Conservation (phyloP, 2,113 vertebrate genomes). For the Phoenicopterus ruber region DNA sequence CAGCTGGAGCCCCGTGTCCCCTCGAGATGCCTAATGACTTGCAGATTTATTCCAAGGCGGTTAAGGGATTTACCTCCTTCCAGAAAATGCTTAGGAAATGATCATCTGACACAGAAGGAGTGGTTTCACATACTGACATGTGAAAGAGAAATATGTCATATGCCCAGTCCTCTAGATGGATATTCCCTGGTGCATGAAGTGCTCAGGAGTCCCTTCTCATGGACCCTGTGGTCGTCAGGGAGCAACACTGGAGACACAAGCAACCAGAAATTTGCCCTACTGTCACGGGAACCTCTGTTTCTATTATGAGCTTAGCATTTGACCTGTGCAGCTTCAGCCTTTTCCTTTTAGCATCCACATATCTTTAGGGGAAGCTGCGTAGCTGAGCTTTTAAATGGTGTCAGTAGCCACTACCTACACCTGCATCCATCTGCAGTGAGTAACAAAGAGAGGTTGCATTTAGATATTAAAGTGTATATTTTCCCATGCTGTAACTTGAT, state of each 20-base stretch:
- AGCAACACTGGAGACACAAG: background rate
- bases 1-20: background rate
- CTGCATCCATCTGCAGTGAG: conserved; percentile 25
- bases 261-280: background rate
- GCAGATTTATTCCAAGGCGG: conserved; percentile 23
- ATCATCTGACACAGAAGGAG: background rate
- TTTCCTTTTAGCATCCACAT: background rate
- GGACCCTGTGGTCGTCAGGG: background rate
- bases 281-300: background rate
- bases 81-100: conserved; percentile 10
- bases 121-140: background rate
- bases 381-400: background rate
- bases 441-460: background rate
- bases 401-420: conserved; percentile 42
- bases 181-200: background rate
- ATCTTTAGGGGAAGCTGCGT: background rate
- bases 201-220: background rate
- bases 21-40: background rate
- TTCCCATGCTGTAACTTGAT: conserved; percentile 33
- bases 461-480: background rate
- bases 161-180: background rate
- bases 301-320: background rate
- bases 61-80: conserved; percentile 15
- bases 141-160: background rate
- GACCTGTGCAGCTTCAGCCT: background rate